Base-by-base conservation (phyloP, 2,797 vertebrate species). In the Acanthurus lineatus region DNA sequence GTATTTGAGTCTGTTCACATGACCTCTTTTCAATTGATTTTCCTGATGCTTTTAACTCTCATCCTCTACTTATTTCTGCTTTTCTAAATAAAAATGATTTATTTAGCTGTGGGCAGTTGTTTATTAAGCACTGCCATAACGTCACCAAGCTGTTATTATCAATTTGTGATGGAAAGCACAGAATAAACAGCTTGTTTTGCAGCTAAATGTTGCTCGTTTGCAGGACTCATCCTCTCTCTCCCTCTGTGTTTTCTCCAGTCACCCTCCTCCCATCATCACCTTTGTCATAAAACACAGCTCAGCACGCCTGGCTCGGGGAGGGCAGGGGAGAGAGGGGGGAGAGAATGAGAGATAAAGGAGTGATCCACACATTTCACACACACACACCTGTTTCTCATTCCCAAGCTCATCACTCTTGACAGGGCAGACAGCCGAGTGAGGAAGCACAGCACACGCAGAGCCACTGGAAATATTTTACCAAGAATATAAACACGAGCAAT, bases 351-450 rank as follows among this genome's bases (percentile, higher is more conserved):
- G 84, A 88, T 88, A 92, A 91, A 88, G 90, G 66, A 79, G 82
- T 42, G 89, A 91, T 87, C 74, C 38, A 47, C 73, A 71, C 79
- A 77, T 88, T 89, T 91, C 28, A 32, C 28, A 32, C 81, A 81
- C 86, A 75, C 89, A 93, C 94, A 94, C 93, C 93, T 95, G 94
- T 94, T 94, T 94, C 86, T 93, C 91, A 94, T 95, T 95, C 77
- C 69, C 52, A 19, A 79, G 81, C 79, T 88, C 94, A 89, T 94
- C 92, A 88, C 79, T 90, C 88, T 83, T 87, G 85, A 90, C 78
- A 42, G 73, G 47, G 62, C 78, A 73, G 89, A 85, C 88, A 85
- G 80, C 69, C 67, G 53, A 25, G 84, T 67, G 87, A 91, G 82
- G 84, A 83, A 85, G 79, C 54, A 1, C 76, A 82, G 88, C n/a